Evolutionary conservation across 35 echinoderm and acorn worm species (phyloP).

Genomic region (Patiria miniata): DNA sequence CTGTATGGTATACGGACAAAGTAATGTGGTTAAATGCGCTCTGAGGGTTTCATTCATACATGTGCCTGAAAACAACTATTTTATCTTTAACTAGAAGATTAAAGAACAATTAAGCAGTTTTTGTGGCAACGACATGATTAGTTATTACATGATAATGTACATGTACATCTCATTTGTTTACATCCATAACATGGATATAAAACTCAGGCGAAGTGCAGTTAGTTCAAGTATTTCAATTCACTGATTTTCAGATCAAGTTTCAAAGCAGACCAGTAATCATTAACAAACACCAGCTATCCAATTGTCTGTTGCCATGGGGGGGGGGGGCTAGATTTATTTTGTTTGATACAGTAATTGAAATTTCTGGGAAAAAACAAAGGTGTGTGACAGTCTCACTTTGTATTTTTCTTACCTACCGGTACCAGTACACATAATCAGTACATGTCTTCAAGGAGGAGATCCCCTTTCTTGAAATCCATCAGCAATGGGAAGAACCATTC

Average conservation of each 20-base stretch:
- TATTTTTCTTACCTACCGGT: background rate
- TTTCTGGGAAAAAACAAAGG: too few species aligned
- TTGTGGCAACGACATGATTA: background rate
- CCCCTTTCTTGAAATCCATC: slow-evolving; percentile 1
- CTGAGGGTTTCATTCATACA: background rate
- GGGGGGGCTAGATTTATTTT: too few species aligned
- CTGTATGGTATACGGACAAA: background rate
- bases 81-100: background rate
- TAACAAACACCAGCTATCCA: background rate
- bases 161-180: background rate
- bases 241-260: too few species aligned
- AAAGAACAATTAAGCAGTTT: background rate
- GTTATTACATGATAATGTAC: background rate
- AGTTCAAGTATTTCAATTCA: background rate
- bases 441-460: slow-evolving; percentile 4
- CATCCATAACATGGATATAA: background rate
- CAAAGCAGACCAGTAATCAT: background rate
- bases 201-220: background rate
- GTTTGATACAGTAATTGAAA: too few species aligned
- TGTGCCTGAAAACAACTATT: background rate
- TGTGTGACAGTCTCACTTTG: too few species aligned
- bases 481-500: background rate
- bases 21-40: background rate
- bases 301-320: background rate
- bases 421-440: background rate